phyloP scores from a whole-genome alignment of 2,113 vertebrate species.

The Datnioides undecimradiatus region DNA sequence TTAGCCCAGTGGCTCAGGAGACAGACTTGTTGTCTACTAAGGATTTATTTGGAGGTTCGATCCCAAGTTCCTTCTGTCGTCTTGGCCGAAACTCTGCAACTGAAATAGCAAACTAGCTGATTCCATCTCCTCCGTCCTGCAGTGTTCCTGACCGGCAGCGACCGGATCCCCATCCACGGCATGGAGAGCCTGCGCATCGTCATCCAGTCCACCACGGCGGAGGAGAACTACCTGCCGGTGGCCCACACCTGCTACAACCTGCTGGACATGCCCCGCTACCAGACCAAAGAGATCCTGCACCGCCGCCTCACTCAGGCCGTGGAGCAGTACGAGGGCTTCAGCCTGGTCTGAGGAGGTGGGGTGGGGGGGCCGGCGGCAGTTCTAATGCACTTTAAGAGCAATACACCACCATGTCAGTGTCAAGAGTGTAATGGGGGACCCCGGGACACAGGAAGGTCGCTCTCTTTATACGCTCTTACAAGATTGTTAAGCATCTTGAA shows the following conservation, averaged over 20 bases:
- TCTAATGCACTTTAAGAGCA: slow-evolving; percentile 71
- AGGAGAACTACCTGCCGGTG: slow-evolving; percentile 93
- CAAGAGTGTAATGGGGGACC: not conserved
- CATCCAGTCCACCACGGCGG: slow-evolving; percentile 92
- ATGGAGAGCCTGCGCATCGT: slow-evolving; percentile 95
- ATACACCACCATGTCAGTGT: slow-evolving; percentile 48
- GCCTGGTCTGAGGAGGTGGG: slow-evolving; percentile 87
- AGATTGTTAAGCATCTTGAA: slow-evolving; percentile 43
- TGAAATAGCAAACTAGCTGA: too few species aligned
- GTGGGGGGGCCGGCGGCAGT: not conserved
- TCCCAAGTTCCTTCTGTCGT: too few species aligned
- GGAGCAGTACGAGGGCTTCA: slow-evolving; percentile 98
- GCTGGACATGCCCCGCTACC: slow-evolving; percentile 96
- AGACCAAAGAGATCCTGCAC: slow-evolving; percentile 91
- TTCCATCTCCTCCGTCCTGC: not conserved
- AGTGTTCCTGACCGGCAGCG: slow-evolving; percentile 98
- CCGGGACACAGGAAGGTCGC: not conserved
- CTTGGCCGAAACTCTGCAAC: too few species aligned
- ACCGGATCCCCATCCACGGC: slow-evolving; percentile 98
- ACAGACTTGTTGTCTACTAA: too few species aligned
- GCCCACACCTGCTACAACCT: slow-evolving; percentile 99
- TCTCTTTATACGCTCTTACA: slow-evolving; percentile 25
- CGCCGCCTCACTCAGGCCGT: slow-evolving; percentile 91
- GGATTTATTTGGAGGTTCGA: too few species aligned
- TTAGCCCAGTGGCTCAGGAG: too few species aligned